Base-by-base conservation (phyloP, 2,113 vertebrate species). In the Heteronetta atricapilla region DNA sequence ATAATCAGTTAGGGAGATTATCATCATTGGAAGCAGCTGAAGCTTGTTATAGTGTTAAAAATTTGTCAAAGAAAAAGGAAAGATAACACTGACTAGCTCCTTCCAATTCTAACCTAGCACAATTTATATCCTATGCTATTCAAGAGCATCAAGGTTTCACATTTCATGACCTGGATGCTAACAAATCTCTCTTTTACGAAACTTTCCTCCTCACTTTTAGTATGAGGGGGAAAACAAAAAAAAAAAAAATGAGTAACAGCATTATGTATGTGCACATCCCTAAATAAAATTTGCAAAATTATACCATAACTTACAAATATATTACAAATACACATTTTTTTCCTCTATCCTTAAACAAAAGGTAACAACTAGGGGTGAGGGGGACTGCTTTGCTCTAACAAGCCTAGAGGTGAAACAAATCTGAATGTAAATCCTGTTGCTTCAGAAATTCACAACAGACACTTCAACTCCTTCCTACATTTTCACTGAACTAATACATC, bases 401-500 rank as follows among this genome's bases (percentile, higher is more conserved):
- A 85, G 13, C 12, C 44, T 76, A 63, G 42, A 73, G 34, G 88
- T 59, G n/a, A 89, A 81, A 81, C 1, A 48, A 48, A 48, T 48
- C 20, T 48, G 46, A 48, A 48, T 21, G 10, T 21, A 48, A 48
- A 19, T 21, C 46, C 46, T 48, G 46, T 48, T 48, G 46, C 46
- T 48, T 73, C 85, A 79, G 33, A 87, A 91, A 94, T 53, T 4
- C 59, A 88, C 17, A 77, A 36, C 20, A 80, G 75, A 80, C 31
- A 59, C 28, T 89, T 79, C 44, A 85, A 69, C 44, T 93, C 75
- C 75, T 94, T 44, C 64, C 66, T 44, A 60, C 40, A 67, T 68
- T 90, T 94, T 82, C 85, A 88, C 72, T 28, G 18, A 89, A 94
- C 88, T 70, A 92, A 96, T 66, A 82, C 58, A 90, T 62, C 33